Evolutionary conservation across 2,113 vertebrate genomes (phyloP).

Genomic region (Oncorhynchus kisutch): DNA sequence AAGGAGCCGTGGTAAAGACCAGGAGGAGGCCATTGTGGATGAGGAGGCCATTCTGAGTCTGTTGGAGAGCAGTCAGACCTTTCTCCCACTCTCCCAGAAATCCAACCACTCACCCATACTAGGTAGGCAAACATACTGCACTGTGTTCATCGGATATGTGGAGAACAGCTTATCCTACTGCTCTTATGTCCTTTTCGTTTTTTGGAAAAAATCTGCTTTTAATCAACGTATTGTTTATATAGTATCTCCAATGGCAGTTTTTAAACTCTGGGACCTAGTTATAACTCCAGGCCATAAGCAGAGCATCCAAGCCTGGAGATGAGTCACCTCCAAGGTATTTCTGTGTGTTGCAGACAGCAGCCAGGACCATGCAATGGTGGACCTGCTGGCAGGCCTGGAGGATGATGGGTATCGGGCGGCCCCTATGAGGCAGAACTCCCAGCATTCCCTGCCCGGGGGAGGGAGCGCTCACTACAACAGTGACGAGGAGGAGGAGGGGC

Average conservation of each 20-base stretch:
- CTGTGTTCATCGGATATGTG: neutral
- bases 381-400: slow-evolving; percentile 88
- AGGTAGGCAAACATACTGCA: slow-evolving; percentile 54
- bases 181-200: neutral
- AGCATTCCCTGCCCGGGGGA: slow-evolving; percentile 72
- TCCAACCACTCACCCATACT: slow-evolving; percentile 81
- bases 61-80: slow-evolving; percentile 92
- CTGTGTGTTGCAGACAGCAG: slow-evolving; percentile 73
- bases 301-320: too few species aligned
- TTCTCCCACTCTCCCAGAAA: slow-evolving; percentile 83
- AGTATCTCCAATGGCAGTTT: neutral
- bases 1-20: slow-evolving; percentile 58
- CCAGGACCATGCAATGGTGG: slow-evolving; percentile 85
- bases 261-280: too few species aligned
- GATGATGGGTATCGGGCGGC: slow-evolving; percentile 81
- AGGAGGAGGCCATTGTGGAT: slow-evolving; percentile 84
- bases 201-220: too few species aligned
- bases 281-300: too few species aligned
- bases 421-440: slow-evolving; percentile 67
- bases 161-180: neutral
- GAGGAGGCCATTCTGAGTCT: slow-evolving; percentile 96
- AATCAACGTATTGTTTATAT: neutral
- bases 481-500: slow-evolving; percentile 93
- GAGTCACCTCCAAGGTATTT: neutral
- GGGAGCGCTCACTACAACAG: slow-evolving; percentile 82